phyloP scores from a whole-genome alignment of 2,113 vertebrate genomes.

The Ptyas mucosa region DNA sequence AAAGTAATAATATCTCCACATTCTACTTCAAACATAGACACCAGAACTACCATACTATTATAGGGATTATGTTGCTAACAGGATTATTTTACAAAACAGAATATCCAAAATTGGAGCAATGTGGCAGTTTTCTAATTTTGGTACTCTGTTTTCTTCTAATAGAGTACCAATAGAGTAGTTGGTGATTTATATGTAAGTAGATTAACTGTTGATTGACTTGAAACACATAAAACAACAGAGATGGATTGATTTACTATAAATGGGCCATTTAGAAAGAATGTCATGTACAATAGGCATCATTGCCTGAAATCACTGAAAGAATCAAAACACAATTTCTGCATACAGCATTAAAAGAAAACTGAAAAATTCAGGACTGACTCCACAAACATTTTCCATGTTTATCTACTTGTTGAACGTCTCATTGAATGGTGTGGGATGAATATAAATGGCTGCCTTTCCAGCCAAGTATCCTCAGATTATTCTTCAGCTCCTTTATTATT shows the following conservation, averaged over 20 bases:
- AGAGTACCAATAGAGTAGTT: not conserved
- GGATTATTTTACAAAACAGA: no score
- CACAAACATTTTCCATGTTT: not conserved
- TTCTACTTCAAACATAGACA: no score
- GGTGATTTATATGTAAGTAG: not conserved
- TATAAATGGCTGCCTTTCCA: not conserved
- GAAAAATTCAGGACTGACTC: not conserved
- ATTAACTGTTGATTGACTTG: not conserved
- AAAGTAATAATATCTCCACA: not conserved
- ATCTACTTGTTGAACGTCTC: not conserved
- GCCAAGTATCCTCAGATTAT: not conserved
- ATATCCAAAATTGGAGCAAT: not conserved
- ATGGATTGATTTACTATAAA: not conserved
- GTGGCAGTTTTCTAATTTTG: not conserved
- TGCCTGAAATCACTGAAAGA: not conserved
- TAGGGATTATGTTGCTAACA: not conserved
- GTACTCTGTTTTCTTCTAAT: not conserved
- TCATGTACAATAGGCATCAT: not conserved
- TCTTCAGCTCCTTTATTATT: slow-evolving; percentile 30
- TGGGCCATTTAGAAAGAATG: not conserved
- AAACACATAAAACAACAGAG: not conserved
- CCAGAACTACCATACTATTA: not conserved
- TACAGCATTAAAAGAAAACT: not conserved
- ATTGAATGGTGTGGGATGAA: not conserved
- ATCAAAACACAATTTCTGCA: not conserved